Evolutionary conservation across 2,888 invertebrate genomes (phyloP).

Genomic region (Suillia variegata): DNA sequence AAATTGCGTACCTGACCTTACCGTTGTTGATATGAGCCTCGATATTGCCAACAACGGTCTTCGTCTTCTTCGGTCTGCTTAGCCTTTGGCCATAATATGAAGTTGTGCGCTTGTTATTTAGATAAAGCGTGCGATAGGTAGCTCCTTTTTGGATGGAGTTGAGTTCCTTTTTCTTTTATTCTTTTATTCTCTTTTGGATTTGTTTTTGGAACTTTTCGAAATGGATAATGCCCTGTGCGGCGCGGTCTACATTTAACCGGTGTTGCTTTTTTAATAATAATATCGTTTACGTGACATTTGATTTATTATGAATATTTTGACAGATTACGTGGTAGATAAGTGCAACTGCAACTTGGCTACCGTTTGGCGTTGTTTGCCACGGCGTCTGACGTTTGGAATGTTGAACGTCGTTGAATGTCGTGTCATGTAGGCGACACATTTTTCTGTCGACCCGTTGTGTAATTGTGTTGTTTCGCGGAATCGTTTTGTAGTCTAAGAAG

Average conservation of each 20-base stretch:
- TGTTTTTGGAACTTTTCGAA: no score
- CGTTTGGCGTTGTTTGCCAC: no score
- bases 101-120: not conserved
- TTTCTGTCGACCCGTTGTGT: not conserved
- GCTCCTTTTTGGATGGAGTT: no score
- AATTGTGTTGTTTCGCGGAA: not conserved
- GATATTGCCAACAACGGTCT: no score
- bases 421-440: not conserved
- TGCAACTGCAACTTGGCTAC: slow-evolving; percentile 37
- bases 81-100: slow-evolving; percentile 14
- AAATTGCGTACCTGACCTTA: slow-evolving; percentile 7
- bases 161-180: no score
- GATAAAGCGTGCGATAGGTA: slow-evolving; percentile 1
- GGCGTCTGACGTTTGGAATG: no score
- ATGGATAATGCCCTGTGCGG: not conserved
- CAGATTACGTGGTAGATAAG: slow-evolving; percentile 49
- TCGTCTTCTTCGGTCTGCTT: not conserved
- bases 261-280: slow-evolving; percentile 31
- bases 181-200: no score
- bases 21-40: not conserved
- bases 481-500: no score
- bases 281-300: slow-evolving; percentile 55
- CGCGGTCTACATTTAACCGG: not conserved
- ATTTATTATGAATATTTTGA: slow-evolving; percentile 57
- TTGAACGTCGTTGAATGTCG: no score